Conservation (phyloP, 2,797 vertebrate species). For the Chaetophractus vellerosus region DNA sequence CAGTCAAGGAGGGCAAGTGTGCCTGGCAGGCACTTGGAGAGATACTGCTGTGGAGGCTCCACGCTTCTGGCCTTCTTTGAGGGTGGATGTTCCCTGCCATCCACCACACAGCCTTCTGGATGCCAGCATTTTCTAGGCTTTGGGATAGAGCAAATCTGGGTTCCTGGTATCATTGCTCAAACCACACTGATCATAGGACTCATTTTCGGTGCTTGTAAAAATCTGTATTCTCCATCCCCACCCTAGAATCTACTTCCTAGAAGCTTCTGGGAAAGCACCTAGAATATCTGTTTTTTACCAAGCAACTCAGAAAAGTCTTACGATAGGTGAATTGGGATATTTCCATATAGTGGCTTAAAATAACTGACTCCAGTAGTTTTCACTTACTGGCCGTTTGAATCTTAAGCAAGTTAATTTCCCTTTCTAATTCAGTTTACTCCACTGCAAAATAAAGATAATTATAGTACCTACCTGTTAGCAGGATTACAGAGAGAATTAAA, state of each 20-base stretch:
- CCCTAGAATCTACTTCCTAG: conserved; percentile 23
- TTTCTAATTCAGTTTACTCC: conserved; percentile 52
- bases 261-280: neutral
- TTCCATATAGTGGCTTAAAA: conserved; percentile 15
- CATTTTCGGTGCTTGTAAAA: neutral
- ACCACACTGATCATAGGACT: neutral
- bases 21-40: neutral
- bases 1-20: neutral
- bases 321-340: neutral
- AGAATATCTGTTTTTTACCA: conserved; percentile 19
- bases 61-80: neutral
- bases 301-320: neutral
- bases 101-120: neutral
- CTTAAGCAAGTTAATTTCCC: neutral
- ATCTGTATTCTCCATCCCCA: neutral
- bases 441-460: neutral
- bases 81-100: neutral
- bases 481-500: conserved; percentile 46
- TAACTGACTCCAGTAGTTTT: conserved; percentile 15
- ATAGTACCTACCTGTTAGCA: neutral
- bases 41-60: no score
- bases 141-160: neutral
- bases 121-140: neutral
- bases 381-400: neutral
- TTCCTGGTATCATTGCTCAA: neutral